These are phyloP conservation scores for Papilio polytes DNA, from an alignment of 1,140 invertebrate genomes.

Conservation along the genomic window DNA sequence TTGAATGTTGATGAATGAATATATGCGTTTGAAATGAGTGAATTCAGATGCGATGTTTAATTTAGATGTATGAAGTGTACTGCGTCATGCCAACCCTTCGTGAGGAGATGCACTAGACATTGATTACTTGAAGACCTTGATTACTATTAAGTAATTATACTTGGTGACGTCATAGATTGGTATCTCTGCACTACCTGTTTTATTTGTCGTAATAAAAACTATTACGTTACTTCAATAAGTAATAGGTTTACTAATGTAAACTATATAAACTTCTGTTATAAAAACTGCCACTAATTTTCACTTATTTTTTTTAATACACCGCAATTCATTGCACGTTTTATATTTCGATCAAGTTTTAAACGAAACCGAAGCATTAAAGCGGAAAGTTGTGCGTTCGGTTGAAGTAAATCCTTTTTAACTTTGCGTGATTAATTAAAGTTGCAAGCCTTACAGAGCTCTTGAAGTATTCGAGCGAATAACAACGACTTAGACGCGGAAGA, in stretches of 20 bases:
- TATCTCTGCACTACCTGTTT: too few relatives aligned
- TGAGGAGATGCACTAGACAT: too few relatives aligned
- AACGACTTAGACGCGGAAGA: conserved; percentile 30
- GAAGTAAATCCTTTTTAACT: conserved; percentile 40
- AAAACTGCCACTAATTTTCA: not conserved
- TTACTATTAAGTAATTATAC: too few relatives aligned
- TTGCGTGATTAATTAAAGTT: conserved; percentile 42
- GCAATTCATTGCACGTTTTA: not conserved
- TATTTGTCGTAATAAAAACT: not conserved
- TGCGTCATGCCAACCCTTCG: too few relatives aligned
- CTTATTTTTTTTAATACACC: not conserved
- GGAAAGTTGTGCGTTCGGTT: conserved; percentile 34
- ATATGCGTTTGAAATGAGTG: too few relatives aligned
- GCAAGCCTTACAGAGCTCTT: conserved; percentile 21
- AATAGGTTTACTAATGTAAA: not conserved
- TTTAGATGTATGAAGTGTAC: too few relatives aligned
- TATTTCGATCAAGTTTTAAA: conserved; percentile 33
- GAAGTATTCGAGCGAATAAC: conserved; percentile 30
- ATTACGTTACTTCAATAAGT: conserved; percentile 2
- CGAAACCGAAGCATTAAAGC: conserved; percentile 30
- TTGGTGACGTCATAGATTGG: too few relatives aligned
- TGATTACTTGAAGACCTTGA: too few relatives aligned
- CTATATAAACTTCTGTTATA: not conserved
- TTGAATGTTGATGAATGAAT: too few relatives aligned
- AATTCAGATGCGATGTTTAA: too few relatives aligned